Conservation (phyloP, 2,888 invertebrate species). For the Dinocampus coccinellae region DNA sequence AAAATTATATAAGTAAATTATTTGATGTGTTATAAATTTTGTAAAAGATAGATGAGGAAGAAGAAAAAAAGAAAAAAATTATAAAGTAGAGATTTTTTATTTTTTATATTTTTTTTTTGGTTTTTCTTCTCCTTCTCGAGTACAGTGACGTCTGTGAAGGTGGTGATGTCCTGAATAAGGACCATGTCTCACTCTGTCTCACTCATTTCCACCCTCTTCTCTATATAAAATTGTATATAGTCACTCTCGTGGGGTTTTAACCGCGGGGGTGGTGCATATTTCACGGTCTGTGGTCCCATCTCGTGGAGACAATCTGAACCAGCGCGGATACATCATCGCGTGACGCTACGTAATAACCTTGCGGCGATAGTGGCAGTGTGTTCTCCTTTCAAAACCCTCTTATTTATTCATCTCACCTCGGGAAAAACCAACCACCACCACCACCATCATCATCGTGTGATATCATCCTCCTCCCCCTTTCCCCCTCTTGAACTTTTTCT, state of each 20-base stretch:
- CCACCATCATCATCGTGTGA: constrained; percentile 38
- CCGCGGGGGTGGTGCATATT: constrained; percentile 67
- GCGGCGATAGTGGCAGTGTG: constrained; percentile 8
- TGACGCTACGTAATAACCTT: constrained; percentile 68
- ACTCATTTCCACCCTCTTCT: constrained; percentile 11
- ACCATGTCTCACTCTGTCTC: constrained; percentile 20
- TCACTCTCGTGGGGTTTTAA: constrained; percentile 55
- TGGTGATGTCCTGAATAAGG: constrained; percentile 64
- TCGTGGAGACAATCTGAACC: constrained; percentile 69
- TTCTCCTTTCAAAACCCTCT: constrained; percentile 65
- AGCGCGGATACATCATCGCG: constrained; percentile 68
- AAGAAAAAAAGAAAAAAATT: too few relatives aligned
- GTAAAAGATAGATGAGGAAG: too few relatives aligned
- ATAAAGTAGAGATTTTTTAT: too few relatives aligned
- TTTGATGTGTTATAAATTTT: too few relatives aligned
- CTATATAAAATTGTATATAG: constrained; percentile 25
- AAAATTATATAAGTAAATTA: neutral
- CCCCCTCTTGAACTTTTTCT: constrained; percentile 17
- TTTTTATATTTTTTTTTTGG: neutral
- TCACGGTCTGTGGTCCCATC: constrained; percentile 69
- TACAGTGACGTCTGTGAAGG: constrained; percentile 49
- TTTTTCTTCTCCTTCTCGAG: neutral
- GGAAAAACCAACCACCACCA: constrained; percentile 35
- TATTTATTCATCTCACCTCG: constrained; percentile 68
- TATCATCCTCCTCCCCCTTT: too few relatives aligned